Percentiles rank a stretch among this genome's conserved stretches.
phyloP scores from a whole-genome alignment of 2,797 vertebrate species.

The Ispidina picta region DNA sequence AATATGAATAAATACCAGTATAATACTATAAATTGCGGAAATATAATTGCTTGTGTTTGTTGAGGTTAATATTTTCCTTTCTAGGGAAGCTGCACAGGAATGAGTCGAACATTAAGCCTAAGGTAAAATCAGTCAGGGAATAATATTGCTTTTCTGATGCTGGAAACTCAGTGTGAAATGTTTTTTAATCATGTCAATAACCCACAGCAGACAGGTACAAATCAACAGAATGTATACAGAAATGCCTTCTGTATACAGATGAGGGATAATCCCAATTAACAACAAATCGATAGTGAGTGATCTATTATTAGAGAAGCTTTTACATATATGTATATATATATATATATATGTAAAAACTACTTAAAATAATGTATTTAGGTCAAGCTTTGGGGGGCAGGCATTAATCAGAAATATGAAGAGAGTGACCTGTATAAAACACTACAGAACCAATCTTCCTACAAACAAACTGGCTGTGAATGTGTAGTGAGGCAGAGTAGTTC shows the following conservation, averaged over 20 bases:
- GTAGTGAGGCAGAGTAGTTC: not conserved
- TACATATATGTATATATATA: not conserved
- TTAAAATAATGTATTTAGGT: not conserved
- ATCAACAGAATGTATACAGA: not conserved
- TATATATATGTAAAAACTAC: not conserved
- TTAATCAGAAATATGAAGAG: not conserved
- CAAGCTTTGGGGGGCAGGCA: not conserved
- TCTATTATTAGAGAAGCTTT: not conserved
- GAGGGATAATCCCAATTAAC: conserved; percentile 30
- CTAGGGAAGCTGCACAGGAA: not conserved
- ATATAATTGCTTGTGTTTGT: not conserved
- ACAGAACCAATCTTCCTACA: not conserved
- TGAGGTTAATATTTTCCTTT: conserved; percentile 13
- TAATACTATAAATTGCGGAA: not conserved
- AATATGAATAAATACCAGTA: not conserved
- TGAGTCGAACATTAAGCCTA: not conserved
- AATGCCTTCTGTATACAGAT: not conserved
- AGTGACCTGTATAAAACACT: not conserved
- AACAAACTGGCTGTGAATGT: not conserved
- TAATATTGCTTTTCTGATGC: not conserved
- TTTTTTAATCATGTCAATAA: conserved; percentile 16
- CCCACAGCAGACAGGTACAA: conserved; percentile 14
- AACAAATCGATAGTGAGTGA: not conserved
- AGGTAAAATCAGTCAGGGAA: conserved; percentile 32
- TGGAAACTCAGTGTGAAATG: not conserved